Percentiles rank a stretch among this genome's conserved stretches.
phyloP scores from a whole-genome alignment of 2,797 vertebrate species.

The Gymnodraco acuticeps region DNA sequence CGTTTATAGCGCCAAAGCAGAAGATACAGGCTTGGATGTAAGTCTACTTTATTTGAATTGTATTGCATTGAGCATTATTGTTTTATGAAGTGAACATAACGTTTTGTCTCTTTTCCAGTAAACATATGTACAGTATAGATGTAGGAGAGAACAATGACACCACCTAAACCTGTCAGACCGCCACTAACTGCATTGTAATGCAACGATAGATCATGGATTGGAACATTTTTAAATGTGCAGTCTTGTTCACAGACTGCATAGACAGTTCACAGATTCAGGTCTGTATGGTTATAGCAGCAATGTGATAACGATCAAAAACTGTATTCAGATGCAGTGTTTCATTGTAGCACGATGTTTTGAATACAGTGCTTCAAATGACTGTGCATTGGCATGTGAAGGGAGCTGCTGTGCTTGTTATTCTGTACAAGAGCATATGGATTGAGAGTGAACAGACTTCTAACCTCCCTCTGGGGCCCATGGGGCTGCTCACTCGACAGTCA shows the following conservation, averaged over 20 bases:
- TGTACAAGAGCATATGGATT: slow-evolving; percentile 52
- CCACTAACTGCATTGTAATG: not conserved
- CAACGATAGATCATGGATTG: not conserved
- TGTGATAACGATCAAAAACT: not conserved
- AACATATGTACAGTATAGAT: not conserved
- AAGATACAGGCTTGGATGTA: too few relatives aligned
- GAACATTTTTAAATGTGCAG: not conserved
- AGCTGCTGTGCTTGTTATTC: slow-evolving; percentile 46
- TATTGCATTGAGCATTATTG: too few relatives aligned
- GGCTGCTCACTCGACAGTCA: slow-evolving; percentile 33
- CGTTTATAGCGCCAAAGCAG: too few relatives aligned
- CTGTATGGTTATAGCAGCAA: slow-evolving; percentile 1
- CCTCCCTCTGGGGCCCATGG: slow-evolving; percentile 32
- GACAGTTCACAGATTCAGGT: not conserved
- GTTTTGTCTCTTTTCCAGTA: not conserved
- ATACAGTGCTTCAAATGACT: slow-evolving; percentile 15
- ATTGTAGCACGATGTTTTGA: slow-evolving; percentile 5
- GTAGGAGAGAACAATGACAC: not conserved
- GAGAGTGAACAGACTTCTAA: slow-evolving; percentile 56
- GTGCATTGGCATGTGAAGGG: slow-evolving; percentile 13
- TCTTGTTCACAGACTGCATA: not conserved
- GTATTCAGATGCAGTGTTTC: not conserved
- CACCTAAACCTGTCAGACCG: too few relatives aligned
- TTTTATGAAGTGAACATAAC: too few relatives aligned
- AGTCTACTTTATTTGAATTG: too few relatives aligned